phyloP scores from a whole-genome alignment of 2,797 vertebrate species.

The Tokudaia tokunoshimensis region DNA sequence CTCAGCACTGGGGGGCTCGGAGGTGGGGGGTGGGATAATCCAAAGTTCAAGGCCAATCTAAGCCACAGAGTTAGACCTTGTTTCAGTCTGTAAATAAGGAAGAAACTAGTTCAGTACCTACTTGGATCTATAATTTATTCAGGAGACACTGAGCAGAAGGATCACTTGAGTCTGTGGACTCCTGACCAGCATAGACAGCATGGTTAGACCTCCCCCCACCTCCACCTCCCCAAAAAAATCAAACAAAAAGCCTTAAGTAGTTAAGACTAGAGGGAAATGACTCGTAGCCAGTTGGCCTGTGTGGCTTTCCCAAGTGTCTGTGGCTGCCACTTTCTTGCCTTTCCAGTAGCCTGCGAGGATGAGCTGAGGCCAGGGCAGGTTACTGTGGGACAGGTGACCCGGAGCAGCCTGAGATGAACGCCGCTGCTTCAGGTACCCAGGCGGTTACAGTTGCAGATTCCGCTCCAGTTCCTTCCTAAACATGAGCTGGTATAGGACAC shows the following conservation, averaged over 20 bases:
- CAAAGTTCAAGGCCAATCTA: not conserved
- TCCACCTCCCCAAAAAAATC: not conserved
- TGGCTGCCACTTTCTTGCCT: not conserved
- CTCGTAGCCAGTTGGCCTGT: not conserved
- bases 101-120: not conserved
- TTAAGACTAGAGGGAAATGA: not conserved
- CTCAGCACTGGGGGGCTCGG: not conserved
- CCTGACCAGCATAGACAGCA: not conserved
- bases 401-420: not conserved
- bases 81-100: not conserved
- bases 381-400: not conserved
- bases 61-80: not conserved
- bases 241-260: not conserved
- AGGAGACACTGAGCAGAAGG: not conserved
- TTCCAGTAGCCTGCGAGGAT: not conserved
- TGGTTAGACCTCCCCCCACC: not conserved
- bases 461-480: constrained; percentile 25
- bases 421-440: not conserved
- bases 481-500: constrained; percentile 50
- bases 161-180: not conserved
- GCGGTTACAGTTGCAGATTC: not conserved
- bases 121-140: not conserved
- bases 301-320: not conserved
- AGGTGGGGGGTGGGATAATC: not conserved
- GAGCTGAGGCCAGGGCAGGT: not conserved